A percentile compares a stretch with the other conserved stretches of the same genome.
These are phyloP conservation scores for Melanotaenia duboulayi DNA, from an alignment of 2,113 vertebrate genomes.

Conservation along the genomic window DNA sequence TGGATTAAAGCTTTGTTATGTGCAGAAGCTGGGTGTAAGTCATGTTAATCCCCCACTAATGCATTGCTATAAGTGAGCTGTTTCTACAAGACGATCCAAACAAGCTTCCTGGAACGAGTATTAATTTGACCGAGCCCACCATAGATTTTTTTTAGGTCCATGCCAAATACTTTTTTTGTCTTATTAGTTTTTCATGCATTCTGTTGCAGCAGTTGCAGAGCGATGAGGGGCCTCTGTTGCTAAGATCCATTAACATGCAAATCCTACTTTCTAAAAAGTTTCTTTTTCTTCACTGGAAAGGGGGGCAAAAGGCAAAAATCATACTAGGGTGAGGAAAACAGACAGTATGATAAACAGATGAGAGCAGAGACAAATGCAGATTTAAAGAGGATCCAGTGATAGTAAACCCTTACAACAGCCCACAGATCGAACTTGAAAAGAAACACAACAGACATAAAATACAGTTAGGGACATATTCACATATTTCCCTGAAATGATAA, in stretches of 20 bases:
- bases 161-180: slow-evolving; percentile 15
- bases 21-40: slow-evolving; percentile 67
- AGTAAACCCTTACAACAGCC: neutral
- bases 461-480: too few relatives aligned
- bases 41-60: slow-evolving; percentile 70
- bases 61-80: slow-evolving; percentile 61
- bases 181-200: slow-evolving; percentile 23
- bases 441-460: neutral
- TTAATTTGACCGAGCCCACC: slow-evolving; percentile 46
- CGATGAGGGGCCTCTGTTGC: slow-evolving; percentile 56
- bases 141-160: slow-evolving; percentile 28
- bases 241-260: slow-evolving; percentile 70
- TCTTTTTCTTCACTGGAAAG: slow-evolving; percentile 31
- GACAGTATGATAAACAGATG: slow-evolving; percentile 23
- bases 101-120: slow-evolving; percentile 38
- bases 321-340: slow-evolving; percentile 34
- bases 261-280: slow-evolving; percentile 57
- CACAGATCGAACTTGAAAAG: neutral
- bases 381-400: neutral
- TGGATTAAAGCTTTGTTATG: slow-evolving; percentile 76
- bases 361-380: slow-evolving; percentile 14
- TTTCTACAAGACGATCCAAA: slow-evolving; percentile 52
- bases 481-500: too few relatives aligned
- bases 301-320: slow-evolving; percentile 33
- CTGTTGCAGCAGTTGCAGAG: slow-evolving; percentile 26